These are phyloP conservation scores for Scaptomyza hsui DNA, from an alignment of 1,140 invertebrate species.

Conservation along the genomic window DNA sequence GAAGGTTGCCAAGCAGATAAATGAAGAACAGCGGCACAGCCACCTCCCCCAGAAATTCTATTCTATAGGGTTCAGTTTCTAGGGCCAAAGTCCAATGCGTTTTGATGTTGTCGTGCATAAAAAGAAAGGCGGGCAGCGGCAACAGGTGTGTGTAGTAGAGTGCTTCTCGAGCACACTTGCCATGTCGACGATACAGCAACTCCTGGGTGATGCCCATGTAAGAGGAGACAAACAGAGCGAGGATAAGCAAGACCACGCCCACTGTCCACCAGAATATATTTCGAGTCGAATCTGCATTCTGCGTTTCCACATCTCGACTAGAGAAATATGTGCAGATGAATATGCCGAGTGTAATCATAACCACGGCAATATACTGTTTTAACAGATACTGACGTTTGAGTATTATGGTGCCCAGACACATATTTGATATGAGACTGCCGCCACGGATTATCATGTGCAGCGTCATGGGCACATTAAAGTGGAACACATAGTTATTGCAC, in stretches of 20 bases:
- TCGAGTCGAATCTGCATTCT: neutral
- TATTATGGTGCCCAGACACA: slow-evolving; percentile 96
- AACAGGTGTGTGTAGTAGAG: slow-evolving; percentile 92
- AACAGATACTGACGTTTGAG: slow-evolving; percentile 92
- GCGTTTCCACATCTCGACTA: slow-evolving; percentile 32
- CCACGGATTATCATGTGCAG: slow-evolving; percentile 99
- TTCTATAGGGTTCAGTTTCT: slow-evolving; percentile 63
- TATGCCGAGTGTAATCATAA: slow-evolving; percentile 97
- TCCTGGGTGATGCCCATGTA: slow-evolving; percentile 99
- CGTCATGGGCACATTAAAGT: slow-evolving; percentile 98
- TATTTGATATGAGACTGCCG: slow-evolving; percentile 97
- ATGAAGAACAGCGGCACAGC: slow-evolving; percentile 90
- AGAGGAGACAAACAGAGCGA: slow-evolving; percentile 97
- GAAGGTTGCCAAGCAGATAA: slow-evolving; percentile 93
- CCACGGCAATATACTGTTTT: slow-evolving; percentile 96
- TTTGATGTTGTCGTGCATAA: slow-evolving; percentile 88
- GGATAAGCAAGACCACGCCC: slow-evolving; percentile 93
- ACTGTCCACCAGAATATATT: slow-evolving; percentile 90
- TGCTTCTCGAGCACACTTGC: slow-evolving; percentile 97
- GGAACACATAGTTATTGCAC: slow-evolving; percentile 97
- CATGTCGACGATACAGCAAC: slow-evolving; percentile 92
- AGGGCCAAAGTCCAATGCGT: slow-evolving; percentile 82
- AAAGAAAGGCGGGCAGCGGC: slow-evolving; percentile 67
- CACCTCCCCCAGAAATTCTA: slow-evolving; percentile 83
- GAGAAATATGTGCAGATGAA: slow-evolving; percentile 96